Base-by-base conservation (phyloP, 2,888 invertebrate genomes). In the Cinara cedri region DNA sequence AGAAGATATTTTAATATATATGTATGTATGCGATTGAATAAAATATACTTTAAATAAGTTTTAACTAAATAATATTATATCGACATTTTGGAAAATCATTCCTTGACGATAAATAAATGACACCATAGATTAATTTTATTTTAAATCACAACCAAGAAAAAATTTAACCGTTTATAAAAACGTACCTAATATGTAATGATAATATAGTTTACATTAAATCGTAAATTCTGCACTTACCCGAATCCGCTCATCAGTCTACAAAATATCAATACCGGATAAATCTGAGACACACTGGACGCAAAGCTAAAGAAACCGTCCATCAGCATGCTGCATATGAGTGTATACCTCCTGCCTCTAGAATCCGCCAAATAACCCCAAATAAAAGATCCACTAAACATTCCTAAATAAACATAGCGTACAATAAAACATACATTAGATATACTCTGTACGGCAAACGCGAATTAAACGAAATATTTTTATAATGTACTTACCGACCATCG, bases 321-420 rank as follows among this genome's bases (percentile, higher is more conserved):
- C 71, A 93, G 85, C 78, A 93, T 87, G 4, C 93, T 90, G 66
- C 90, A 90, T 72, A 93, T 91, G 83, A 93, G 86, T 71, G 93
- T 92, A 13, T 89, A 86, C 85, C 91, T 91, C 81, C 93, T 88
- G n/a, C 93, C 93, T 84, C 92, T 92, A 10, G 92, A 93, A 85
- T 93, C 93, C 82, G 93, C 93, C 84, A 93, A 87, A 85, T 92
- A 92, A 66, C 93, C 93, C 93, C 93, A 93, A 86, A 93, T 91
- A 86, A 93, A 93, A 62, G 93, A 93, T 24, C 93, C 93, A 83
- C 93, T 86, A 72, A 93, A 89, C 93, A 93, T 93, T 82, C 93
- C 93, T 92, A 83, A 83, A 82, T 0, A 26, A 49, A 19, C 16
- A 21, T 42, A 19, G 3, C 34, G 14, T 51, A 9, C 26, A 51